A percentile compares a stretch with the other conserved stretches of the same genome.
phyloP scores from a whole-genome alignment of 2,113 vertebrate species.

The Phainopepla nitens region DNA sequence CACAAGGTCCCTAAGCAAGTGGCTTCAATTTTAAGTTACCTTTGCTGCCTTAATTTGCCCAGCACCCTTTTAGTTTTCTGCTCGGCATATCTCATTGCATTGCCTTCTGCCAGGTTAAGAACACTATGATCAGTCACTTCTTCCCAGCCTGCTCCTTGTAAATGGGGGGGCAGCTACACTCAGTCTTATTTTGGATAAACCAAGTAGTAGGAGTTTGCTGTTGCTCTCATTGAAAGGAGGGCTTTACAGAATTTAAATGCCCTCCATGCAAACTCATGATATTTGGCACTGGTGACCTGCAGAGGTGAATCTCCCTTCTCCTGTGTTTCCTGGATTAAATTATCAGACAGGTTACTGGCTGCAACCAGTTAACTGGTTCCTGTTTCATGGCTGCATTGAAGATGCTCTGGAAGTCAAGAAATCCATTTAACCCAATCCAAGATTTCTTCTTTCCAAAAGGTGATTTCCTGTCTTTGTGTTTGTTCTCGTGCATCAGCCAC shows the following conservation, averaged over 20 bases:
- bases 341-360: background rate
- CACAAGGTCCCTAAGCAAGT: constrained; percentile 11
- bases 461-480: background rate
- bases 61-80: background rate
- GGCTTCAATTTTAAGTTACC: constrained; percentile 1
- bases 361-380: background rate
- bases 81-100: background rate
- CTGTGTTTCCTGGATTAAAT: background rate
- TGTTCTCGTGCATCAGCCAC: fast-evolving
- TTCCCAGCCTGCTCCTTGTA: background rate
- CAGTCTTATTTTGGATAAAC: background rate
- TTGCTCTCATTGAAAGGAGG: background rate
- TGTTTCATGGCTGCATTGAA: background rate
- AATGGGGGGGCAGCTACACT: background rate
- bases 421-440: background rate
- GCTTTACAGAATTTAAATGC: background rate
- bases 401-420: background rate
- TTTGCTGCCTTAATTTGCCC: background rate
- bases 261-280: background rate
- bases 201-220: background rate
- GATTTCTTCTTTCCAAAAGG: background rate
- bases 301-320: background rate
- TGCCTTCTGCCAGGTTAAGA: background rate
- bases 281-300: background rate
- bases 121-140: background rate